Base-by-base conservation (phyloP, 2,113 vertebrate genomes). In the Macrotus californicus region DNA sequence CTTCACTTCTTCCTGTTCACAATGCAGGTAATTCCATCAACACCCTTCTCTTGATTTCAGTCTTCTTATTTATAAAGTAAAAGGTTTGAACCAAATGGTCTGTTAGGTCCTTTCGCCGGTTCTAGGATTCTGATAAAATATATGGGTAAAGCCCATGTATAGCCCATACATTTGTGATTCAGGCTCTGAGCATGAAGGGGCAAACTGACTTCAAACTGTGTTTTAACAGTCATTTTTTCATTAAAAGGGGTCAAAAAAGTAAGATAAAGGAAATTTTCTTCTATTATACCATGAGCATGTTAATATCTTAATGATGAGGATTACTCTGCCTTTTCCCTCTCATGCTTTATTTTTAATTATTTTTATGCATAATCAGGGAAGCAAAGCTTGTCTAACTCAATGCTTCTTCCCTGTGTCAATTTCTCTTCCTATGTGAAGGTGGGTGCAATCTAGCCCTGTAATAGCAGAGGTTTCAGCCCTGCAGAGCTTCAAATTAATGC, bases 401-500 rank as follows among this genome's bases (percentile, higher is more conserved):
- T 92, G 14, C 34, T 36, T 90, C 21, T 59, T 69, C n/a, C 43
- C 24, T 4, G 1, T 64, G 70, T 59, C 75, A 91, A 82, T 92
- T 94, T 96, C 46, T 79, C 31, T 92, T 90, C 79, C 61, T 19
- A 36, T 6, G 22, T 72, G 59, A 87, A 88, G 46, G 52, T n/a
- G 1, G 43, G n/a, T 84, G 6, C 66, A 90, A 5, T 54, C 43
- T 36, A 94, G 43, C 41, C 31, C 59, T 73, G 39, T 87, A 92
- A 94, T 89, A 67, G 82, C 61, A 36, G 18, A 96, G 88, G n/a
- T 92, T 96, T 85, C 72, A 94, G 41, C 41, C 64, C 43, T 1
- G 0, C 10, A n/a, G 59, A 69, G 66, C 82, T 95, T 92, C 59
- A 79, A 87, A 54, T 43, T 85, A 94, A 92, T 75, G 77, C 36